Percentiles rank a stretch among this genome's conserved stretches.
phyloP scores from a whole-genome alignment of 1,140 invertebrate genomes.

The Eulimnadia texana region DNA sequence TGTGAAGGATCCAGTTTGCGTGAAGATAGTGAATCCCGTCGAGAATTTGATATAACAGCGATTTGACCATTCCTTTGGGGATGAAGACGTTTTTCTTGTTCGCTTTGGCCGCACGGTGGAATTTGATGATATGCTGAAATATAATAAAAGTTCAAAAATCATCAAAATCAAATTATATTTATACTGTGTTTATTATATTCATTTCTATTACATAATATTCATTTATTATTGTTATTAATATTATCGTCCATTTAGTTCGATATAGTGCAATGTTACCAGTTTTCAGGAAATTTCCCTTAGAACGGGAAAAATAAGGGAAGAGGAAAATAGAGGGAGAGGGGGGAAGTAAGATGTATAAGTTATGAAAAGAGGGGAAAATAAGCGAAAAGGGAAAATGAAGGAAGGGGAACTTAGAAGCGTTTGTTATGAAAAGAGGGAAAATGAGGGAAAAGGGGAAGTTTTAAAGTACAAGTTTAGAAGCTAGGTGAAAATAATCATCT shows the following conservation, averaged over 20 bases:
- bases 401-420: too few relatives aligned
- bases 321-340: too few relatives aligned
- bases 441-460: too few relatives aligned
- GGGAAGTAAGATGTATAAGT: too few relatives aligned
- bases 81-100: slow-evolving; percentile 95
- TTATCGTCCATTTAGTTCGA: too few relatives aligned
- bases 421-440: too few relatives aligned
- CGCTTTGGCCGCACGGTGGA: slow-evolving; percentile 93
- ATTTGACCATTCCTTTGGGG: slow-evolving; percentile 96
- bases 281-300: too few relatives aligned
- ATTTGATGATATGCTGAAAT: slow-evolving; percentile 92
- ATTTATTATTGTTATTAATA: background rate
- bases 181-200: background rate
- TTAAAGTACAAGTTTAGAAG: too few relatives aligned
- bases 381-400: too few relatives aligned
- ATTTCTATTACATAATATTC: slow-evolving; percentile 7
- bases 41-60: slow-evolving; percentile 92
- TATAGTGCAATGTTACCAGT: too few relatives aligned
- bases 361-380: too few relatives aligned
- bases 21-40: slow-evolving; percentile 99
- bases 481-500: background rate
- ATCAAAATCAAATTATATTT: background rate
- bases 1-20: slow-evolving; percentile 97
- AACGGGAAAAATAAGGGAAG: too few relatives aligned
- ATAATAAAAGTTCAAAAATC: background rate